These are phyloP conservation scores for Tenthredo amoena DNA, from an alignment of 2,888 invertebrate species.

Conservation along the genomic window DNA sequence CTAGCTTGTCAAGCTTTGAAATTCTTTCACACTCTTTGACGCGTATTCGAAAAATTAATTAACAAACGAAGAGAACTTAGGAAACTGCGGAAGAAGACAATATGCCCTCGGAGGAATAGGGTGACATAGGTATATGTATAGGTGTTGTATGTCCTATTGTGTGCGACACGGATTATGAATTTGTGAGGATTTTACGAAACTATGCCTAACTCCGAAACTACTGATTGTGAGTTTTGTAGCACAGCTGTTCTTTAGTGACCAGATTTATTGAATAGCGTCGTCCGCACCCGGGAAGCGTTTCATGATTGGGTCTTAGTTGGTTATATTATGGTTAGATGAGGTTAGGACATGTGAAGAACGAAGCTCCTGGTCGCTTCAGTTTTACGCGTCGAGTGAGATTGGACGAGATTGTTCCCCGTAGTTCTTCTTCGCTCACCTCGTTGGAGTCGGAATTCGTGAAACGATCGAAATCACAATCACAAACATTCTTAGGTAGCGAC, in stretches of 20 bases:
- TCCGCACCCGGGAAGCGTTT: not conserved
- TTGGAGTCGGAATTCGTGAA: not conserved
- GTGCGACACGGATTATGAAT: not conserved
- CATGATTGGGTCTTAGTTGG: not conserved
- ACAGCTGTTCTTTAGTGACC: not conserved
- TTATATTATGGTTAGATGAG: not conserved
- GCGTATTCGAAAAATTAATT: too few relatives aligned
- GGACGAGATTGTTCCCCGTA: not conserved
- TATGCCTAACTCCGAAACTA: not conserved
- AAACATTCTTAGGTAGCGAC: slow-evolving; percentile 16
- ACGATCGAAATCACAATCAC: not conserved
- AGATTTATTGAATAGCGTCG: not conserved
- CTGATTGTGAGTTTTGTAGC: not conserved
- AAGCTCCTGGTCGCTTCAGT: not conserved
- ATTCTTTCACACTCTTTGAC: too few relatives aligned
- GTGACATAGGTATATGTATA: not conserved
- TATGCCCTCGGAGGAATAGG: not conserved
- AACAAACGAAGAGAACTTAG: too few relatives aligned
- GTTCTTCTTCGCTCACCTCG: slow-evolving; percentile 3
- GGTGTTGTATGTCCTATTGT: not conserved
- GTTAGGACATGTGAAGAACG: not conserved
- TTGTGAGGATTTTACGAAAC: not conserved
- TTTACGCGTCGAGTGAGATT: not conserved
- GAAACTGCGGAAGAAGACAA: not conserved
- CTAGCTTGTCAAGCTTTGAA: too few relatives aligned